phyloP scores from a whole-genome alignment of 2,113 vertebrate genomes.

The Tiliqua scincoides region DNA sequence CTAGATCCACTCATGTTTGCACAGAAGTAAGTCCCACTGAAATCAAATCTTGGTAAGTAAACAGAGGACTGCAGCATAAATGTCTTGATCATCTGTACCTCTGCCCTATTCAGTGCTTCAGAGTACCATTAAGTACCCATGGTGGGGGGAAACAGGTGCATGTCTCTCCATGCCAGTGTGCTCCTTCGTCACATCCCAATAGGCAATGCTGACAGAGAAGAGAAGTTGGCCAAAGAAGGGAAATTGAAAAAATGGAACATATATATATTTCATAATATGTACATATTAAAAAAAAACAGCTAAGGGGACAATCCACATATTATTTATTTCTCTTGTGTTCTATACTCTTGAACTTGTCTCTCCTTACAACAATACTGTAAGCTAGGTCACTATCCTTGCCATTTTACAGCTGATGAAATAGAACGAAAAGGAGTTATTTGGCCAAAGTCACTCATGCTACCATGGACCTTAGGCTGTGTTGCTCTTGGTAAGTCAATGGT shows the following conservation, averaged over 20 bases:
- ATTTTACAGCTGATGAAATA: too few species aligned
- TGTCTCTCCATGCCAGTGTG: too few species aligned
- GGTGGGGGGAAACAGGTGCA: too few species aligned
- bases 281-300: neutral
- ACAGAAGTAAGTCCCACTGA: neutral
- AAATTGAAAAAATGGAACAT: too few species aligned
- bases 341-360: neutral
- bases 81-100: too few species aligned
- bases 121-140: neutral
- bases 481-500: too few species aligned
- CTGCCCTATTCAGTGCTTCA: neutral
- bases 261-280: too few species aligned
- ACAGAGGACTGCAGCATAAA: neutral
- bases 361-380: neutral
- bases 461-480: too few species aligned
- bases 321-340: neutral
- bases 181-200: neutral
- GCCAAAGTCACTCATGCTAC: too few species aligned
- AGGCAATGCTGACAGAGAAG: neutral
- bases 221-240: too few species aligned
- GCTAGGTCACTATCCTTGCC: neutral
- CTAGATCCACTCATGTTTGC: neutral
- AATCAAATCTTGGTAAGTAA: neutral
- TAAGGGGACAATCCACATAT: neutral
- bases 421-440: too few species aligned